A percentile compares a stretch with the other conserved stretches of the same genome.
These are phyloP conservation scores for Ectemnius continuus DNA, from an alignment of 2,888 invertebrate genomes.

Conservation along the genomic window DNA sequence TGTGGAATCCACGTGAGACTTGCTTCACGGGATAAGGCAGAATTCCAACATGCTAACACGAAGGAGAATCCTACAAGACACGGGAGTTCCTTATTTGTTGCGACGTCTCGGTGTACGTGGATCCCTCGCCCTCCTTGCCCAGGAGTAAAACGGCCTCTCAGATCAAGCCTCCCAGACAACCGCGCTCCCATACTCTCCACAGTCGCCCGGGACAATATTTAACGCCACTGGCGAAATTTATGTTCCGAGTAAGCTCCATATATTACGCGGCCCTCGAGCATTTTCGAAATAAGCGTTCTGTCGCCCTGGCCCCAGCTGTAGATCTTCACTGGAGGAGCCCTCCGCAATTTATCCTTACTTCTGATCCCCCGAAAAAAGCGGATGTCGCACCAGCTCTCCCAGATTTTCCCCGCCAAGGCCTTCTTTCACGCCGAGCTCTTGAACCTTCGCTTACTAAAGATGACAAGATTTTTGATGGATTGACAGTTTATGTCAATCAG, in stretches of 20 bases:
- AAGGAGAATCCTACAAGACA: slow-evolving; percentile 8
- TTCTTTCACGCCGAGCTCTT: too few species aligned
- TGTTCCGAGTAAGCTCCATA: slow-evolving; percentile 22
- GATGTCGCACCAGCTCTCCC: too few species aligned
- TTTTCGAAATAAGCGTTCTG: slow-evolving; percentile 31
- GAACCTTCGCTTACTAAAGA: too few species aligned
- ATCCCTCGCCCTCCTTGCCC: background rate
- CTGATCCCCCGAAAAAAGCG: too few species aligned
- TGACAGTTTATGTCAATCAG: too few species aligned
- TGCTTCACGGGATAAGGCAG: slow-evolving; percentile 60
- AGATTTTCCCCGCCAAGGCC: too few species aligned
- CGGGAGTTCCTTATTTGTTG: slow-evolving; percentile 38
- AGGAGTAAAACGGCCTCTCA: slow-evolving; percentile 25
- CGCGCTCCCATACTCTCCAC: slow-evolving; percentile 12
- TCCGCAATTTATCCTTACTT: too few species aligned
- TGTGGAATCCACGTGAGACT: slow-evolving; percentile 54
- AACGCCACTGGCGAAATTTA: slow-evolving; percentile 32
- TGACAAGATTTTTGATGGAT: too few species aligned
- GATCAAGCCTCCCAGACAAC: slow-evolving; percentile 25
- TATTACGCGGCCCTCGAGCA: slow-evolving; percentile 5
- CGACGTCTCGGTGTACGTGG: slow-evolving; percentile 22
- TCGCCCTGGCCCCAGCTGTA: too few species aligned
- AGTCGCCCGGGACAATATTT: slow-evolving; percentile 23
- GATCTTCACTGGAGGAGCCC: too few species aligned
- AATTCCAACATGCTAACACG: slow-evolving; percentile 50